Conservation (phyloP, 2,113 vertebrate genomes). For the Theropithecus gelada region DNA sequence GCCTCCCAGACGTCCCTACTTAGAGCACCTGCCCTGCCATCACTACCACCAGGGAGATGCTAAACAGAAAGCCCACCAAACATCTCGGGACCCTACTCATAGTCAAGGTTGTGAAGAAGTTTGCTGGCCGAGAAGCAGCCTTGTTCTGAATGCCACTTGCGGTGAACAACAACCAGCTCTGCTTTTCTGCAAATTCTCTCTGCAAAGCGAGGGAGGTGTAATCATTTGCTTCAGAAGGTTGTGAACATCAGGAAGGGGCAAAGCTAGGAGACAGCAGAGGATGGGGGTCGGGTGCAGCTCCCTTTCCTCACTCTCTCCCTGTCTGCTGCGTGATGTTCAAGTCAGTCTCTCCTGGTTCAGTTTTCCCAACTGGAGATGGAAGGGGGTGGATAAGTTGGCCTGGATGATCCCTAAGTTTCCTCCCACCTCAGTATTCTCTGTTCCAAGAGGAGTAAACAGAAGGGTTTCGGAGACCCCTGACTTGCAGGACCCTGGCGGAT, state of each 20-base stretch:
- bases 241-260: not conserved
- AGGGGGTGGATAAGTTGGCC: rapidly evolving
- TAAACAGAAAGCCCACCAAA: not conserved
- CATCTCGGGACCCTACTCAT: rapidly evolving
- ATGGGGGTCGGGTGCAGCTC: rapidly evolving
- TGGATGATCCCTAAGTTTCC: not conserved
- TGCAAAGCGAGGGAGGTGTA: not conserved
- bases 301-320: not conserved
- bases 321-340: rapidly evolving
- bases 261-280: not conserved
- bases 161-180: not conserved
- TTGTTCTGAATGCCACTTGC: not conserved
- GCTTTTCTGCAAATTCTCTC: not conserved
- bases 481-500: not conserved
- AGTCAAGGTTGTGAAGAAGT: not conserved
- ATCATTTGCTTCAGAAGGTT: not conserved
- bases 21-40: not conserved
- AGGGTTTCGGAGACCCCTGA: not conserved
- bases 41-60: not conserved
- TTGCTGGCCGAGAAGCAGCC: rapidly evolving
- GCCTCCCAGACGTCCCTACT: not conserved
- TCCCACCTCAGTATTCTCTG: not conserved
- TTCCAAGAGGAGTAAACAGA: not conserved
- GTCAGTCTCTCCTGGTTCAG: not conserved
- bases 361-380: not conserved